Evolutionary conservation across 1,140 invertebrate species (phyloP).

Genomic region (Formica exsecta): DNA sequence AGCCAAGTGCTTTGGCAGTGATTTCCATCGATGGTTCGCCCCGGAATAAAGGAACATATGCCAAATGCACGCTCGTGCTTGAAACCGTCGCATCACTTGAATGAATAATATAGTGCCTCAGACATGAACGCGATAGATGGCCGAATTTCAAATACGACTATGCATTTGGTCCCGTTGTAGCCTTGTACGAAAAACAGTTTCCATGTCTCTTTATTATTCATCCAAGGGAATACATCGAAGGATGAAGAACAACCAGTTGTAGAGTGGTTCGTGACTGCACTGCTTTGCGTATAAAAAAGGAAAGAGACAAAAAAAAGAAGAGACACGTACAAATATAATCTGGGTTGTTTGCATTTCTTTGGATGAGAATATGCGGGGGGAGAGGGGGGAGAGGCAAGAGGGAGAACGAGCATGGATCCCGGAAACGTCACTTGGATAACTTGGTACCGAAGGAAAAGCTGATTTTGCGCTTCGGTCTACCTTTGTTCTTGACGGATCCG

Average conservation of each 20-base stretch:
- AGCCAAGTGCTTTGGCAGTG: constrained; percentile 28
- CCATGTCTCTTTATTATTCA: constrained; percentile 85
- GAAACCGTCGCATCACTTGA: constrained; percentile 79
- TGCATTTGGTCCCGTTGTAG: constrained; percentile 80
- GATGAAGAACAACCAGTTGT: constrained; percentile 51
- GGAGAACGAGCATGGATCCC: no score
- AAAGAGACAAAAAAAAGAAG: not conserved
- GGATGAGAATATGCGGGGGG: constrained; percentile 10
- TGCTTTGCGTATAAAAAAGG: constrained; percentile 57
- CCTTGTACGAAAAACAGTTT: constrained; percentile 71
- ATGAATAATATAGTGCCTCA: constrained; percentile 84
- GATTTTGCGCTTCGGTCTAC: constrained; percentile 90
- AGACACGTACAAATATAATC: constrained; percentile 13
- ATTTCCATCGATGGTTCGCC: constrained; percentile 46
- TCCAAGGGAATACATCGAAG: constrained; percentile 81
- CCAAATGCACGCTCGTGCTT: constrained; percentile 84
- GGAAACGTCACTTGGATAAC: constrained; percentile 82
- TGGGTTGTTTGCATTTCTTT: constrained; percentile 7
- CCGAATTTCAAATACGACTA: constrained; percentile 82
- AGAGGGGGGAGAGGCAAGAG: not conserved
- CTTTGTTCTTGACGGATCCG: constrained; percentile 87
- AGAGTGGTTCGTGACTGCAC: constrained; percentile 14
- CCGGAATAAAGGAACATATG: constrained; percentile 77
- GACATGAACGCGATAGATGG: constrained; percentile 65
- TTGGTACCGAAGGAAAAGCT: constrained; percentile 92